A percentile compares a stretch with the other conserved stretches of the same genome.
Evolutionary conservation across 2,888 invertebrate species (phyloP).

Genomic region (Uropetala carovei): DNA sequence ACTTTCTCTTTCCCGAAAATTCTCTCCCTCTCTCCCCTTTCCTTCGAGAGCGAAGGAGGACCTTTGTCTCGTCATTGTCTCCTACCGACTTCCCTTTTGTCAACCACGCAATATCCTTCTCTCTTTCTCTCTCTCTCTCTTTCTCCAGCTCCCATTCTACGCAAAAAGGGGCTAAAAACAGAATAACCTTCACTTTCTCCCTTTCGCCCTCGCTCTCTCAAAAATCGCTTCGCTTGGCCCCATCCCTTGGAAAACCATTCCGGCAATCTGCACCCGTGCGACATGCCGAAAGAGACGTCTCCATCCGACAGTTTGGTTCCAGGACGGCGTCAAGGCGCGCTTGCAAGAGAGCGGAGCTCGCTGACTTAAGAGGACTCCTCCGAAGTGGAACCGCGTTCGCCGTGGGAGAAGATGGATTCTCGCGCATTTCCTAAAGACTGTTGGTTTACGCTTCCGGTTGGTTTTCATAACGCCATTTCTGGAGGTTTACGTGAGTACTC

Average conservation of each 20-base stretch:
- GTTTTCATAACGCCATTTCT: too few species aligned
- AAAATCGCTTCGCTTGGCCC: not conserved
- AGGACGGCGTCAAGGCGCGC: not conserved
- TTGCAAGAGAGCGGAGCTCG: not conserved
- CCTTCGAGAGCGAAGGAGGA: not conserved
- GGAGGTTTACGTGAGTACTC: too few species aligned
- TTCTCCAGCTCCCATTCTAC: slow-evolving; percentile 22
- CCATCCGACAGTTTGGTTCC: slow-evolving; percentile 14
- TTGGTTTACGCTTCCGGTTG: too few species aligned
- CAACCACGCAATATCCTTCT: slow-evolving; percentile 37
- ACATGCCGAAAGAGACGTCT: slow-evolving; percentile 52
- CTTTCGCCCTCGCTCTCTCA: slow-evolving; percentile 34
- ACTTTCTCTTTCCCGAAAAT: slow-evolving; percentile 52
- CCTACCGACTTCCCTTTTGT: slow-evolving; percentile 10
- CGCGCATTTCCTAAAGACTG: too few species aligned
- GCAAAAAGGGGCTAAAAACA: slow-evolving; percentile 38
- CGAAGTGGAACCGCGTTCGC: too few species aligned
- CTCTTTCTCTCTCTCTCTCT: slow-evolving; percentile 10
- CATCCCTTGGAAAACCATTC: not conserved
- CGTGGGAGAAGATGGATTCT: too few species aligned
- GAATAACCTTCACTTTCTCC: slow-evolving; percentile 58
- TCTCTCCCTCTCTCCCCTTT: slow-evolving; percentile 18
- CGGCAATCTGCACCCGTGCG: slow-evolving; percentile 41
- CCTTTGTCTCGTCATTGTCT: slow-evolving; percentile 54
- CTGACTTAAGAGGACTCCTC: not conserved